phyloP scores from a whole-genome alignment of 2,113 vertebrate genomes.

The Alethe diademata region DNA sequence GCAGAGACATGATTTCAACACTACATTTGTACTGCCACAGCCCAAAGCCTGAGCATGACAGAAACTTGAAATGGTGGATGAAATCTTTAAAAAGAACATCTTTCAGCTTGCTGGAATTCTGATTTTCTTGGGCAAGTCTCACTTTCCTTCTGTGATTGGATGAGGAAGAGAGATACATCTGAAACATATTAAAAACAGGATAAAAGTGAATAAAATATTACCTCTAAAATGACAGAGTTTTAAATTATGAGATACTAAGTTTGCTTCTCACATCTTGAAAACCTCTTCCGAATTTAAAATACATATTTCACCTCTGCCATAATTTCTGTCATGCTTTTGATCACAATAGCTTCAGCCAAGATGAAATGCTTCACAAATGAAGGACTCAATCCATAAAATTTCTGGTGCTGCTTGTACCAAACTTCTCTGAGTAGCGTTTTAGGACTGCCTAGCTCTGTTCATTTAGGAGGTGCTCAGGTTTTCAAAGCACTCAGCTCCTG shows the following conservation, averaged over 20 bases:
- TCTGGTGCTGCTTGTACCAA: neutral
- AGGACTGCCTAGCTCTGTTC: neutral
- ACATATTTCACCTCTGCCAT: neutral
- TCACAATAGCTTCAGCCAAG: neutral
- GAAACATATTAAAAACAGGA: neutral
- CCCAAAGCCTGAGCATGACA: neutral
- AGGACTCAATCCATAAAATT: neutral
- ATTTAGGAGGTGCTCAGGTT: neutral
- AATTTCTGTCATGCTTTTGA: neutral
- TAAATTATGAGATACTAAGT: neutral
- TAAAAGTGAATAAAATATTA: constrained; percentile 41
- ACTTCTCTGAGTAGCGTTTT: neutral
- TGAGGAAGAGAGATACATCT: neutral
- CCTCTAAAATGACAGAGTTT: neutral
- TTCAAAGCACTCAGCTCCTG: neutral
- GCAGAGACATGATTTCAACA: neutral
- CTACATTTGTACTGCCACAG: neutral
- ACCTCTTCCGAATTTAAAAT: constrained; percentile 3
- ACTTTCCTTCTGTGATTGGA: neutral
- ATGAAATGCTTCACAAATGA: neutral
- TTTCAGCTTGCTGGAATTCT: constrained; percentile 14
- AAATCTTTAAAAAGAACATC: neutral
- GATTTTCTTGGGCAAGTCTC: neutral
- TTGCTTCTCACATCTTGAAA: constrained; percentile 27
- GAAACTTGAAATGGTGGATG: constrained; percentile 15